Percentiles rank a stretch among this genome's conserved stretches.
Evolutionary conservation across 2,888 invertebrate species (phyloP).

Genomic region (Strigamia crassipes): DNA sequence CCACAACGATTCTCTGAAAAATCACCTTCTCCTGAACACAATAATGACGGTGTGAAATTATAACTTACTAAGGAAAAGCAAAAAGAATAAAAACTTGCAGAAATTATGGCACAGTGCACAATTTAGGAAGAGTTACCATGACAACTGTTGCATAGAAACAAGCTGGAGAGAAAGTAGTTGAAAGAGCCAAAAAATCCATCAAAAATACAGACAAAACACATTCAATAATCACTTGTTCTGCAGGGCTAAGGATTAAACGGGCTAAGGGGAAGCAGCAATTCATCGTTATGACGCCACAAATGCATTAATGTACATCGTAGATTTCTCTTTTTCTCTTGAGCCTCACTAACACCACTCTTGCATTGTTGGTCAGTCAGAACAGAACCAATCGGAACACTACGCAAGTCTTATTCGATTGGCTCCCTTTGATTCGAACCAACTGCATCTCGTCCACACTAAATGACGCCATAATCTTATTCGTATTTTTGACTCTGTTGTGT

Average conservation of each 20-base stretch:
- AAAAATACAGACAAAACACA: constrained; percentile 30
- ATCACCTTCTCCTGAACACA: not conserved
- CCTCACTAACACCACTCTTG: constrained; percentile 1
- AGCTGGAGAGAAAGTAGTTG: constrained; percentile 21
- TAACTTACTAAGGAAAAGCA: not conserved
- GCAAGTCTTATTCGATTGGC: not conserved
- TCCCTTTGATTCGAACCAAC: not conserved
- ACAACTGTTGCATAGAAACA: constrained; percentile 25
- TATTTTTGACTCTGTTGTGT: constrained; percentile 18
- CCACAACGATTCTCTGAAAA: not conserved
- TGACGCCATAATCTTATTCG: not conserved
- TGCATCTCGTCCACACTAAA: not conserved
- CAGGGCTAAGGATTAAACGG: not conserved
- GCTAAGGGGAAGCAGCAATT: constrained; percentile 19
- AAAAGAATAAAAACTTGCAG: not conserved
- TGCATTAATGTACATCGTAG: not conserved
- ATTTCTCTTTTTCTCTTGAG: not conserved
- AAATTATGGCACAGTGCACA: constrained; percentile 30
- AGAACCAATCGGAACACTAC: not conserved
- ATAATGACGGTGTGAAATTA: not conserved
- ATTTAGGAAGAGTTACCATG: constrained; percentile 29
- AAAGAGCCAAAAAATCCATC: constrained; percentile 30
- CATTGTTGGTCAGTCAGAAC: not conserved
- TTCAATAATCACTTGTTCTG: constrained; percentile 26
- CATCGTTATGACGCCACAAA: constrained; percentile 12